phyloP scores from a whole-genome alignment of 2,113 vertebrate species.

The Sapayoa aenigma region DNA sequence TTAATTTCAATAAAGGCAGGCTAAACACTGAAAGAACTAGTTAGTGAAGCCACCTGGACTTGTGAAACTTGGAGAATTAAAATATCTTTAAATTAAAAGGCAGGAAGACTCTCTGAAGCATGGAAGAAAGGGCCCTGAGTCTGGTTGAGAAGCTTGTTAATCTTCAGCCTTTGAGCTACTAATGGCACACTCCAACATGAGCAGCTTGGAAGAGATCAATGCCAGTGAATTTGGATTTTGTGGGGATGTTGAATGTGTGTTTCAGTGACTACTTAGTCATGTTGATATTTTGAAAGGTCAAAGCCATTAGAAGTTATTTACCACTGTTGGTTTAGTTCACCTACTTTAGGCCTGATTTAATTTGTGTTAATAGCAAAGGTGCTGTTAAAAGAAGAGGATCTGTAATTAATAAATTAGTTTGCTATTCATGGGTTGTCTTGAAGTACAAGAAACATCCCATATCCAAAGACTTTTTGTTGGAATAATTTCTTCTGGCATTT shows the following conservation, averaged over 20 bases:
- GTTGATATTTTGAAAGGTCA: neutral
- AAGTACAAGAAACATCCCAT: neutral
- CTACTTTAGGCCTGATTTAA: neutral
- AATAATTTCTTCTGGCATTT: neutral
- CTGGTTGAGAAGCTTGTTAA: neutral
- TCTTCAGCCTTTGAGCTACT: constrained; percentile 10
- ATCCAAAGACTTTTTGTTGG: neutral
- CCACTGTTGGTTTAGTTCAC: neutral
- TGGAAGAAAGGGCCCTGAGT: neutral
- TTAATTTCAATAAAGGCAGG: constrained; percentile 5
- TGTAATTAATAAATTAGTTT: neutral
- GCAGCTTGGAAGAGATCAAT: neutral
- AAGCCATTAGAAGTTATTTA: neutral
- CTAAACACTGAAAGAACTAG: neutral
- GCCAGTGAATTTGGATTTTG: neutral
- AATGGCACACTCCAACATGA: neutral
- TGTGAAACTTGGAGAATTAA: constrained; percentile 32
- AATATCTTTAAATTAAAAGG: constrained; percentile 37
- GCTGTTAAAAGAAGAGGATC: neutral
- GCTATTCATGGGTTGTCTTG: neutral
- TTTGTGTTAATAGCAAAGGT: neutral
- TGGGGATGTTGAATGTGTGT: neutral
- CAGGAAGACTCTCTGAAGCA: constrained; percentile 11
- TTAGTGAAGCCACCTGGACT: neutral
- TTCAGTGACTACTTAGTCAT: neutral